phyloP scores from a whole-genome alignment of 2,888 invertebrate genomes.

The Amblyteles armatorius region DNA sequence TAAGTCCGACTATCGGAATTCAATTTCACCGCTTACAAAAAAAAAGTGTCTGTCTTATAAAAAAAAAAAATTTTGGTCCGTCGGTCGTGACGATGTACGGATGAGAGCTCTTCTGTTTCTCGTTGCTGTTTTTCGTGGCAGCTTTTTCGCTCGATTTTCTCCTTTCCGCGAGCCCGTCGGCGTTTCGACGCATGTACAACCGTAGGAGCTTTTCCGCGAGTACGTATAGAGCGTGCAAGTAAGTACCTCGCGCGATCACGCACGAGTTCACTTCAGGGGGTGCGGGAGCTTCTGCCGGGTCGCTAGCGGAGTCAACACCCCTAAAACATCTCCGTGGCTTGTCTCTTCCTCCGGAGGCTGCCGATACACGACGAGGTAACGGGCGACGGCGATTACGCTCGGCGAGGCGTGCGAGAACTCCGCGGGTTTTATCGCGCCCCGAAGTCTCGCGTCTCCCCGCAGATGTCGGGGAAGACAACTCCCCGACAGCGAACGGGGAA shows the following conservation, averaged over 20 bases:
- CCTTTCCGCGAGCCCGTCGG: not conserved
- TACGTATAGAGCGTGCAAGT: conserved; percentile 1
- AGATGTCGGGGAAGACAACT: not conserved
- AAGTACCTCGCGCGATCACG: conserved; percentile 10
- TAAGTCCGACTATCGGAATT: too few species aligned
- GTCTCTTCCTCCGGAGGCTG: conserved; percentile 3
- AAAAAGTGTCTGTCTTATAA: not conserved
- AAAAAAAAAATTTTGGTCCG: not conserved
- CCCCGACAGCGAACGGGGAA: conserved; percentile 12
- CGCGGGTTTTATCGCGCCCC: conserved; percentile 29
- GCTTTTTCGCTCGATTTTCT: conserved; percentile 9
- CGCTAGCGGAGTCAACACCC: conserved; percentile 17
- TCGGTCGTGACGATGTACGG: not conserved
- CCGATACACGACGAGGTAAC: conserved; percentile 22
- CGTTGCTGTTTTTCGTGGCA: not conserved
- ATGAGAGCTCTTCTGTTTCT: not conserved
- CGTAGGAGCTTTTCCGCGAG: not conserved
- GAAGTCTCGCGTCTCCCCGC: conserved; percentile 6
- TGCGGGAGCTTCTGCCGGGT: not conserved
- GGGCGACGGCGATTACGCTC: conserved; percentile 52
- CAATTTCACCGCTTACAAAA: not conserved
- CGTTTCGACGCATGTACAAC: not conserved
- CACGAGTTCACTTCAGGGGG: conserved; percentile 22
- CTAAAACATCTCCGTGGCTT: conserved; percentile 20
- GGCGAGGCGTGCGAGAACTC: conserved; percentile 32